Conservation (phyloP, 1,140 invertebrate genomes). For the Saccostrea glomerata region DNA sequence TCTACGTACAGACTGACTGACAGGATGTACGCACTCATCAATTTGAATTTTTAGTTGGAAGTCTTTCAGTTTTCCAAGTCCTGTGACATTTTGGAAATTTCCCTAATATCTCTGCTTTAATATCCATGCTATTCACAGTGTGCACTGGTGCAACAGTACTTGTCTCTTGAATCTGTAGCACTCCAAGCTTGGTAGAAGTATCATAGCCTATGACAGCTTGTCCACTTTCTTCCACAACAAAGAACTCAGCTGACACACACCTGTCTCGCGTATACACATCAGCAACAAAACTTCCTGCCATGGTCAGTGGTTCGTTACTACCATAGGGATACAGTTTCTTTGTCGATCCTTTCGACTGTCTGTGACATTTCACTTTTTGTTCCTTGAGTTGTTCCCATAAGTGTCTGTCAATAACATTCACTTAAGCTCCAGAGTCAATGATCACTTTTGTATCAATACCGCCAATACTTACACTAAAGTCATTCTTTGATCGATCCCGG, state of each 20-base stretch:
- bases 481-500: neutral
- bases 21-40: conserved; percentile 59
- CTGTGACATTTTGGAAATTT: conserved; percentile 50
- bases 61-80: conserved; percentile 64
- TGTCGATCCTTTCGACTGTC: neutral
- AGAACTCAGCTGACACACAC: neutral
- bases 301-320: conserved; percentile 39
- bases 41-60: conserved; percentile 59
- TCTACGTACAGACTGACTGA: conserved; percentile 53
- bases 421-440: conserved; percentile 52
- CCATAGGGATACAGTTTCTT: conserved; percentile 51
- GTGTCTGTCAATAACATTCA: conserved; percentile 39
- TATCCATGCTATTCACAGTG: no score
- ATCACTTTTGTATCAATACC: conserved; percentile 36
- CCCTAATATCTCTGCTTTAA: neutral
- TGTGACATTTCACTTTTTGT: neutral
- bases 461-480: conserved; percentile 39
- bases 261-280: no score
- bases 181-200: neutral
- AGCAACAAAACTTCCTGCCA: neutral
- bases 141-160: no score
- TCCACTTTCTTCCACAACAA: conserved; percentile 39
- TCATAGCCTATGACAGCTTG: conserved; percentile 44
- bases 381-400: conserved; percentile 30
- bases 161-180: neutral